A percentile compares a stretch with the other conserved stretches of the same genome.
phyloP scores from a whole-genome alignment of 2,888 invertebrate genomes.

The Synanthedon andrenaeformis region DNA sequence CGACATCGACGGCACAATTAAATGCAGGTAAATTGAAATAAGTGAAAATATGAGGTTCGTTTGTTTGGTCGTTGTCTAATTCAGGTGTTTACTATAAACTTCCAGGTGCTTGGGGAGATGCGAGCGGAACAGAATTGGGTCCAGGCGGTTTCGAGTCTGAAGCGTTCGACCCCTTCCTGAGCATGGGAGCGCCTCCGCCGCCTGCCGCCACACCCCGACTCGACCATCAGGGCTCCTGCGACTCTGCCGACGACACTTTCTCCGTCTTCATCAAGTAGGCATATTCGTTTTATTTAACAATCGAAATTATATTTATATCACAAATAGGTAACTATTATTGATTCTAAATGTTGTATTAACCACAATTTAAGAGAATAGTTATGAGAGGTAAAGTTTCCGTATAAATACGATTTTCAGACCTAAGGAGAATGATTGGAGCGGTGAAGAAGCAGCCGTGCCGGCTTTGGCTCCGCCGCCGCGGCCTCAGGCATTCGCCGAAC shows the following conservation, averaged over 20 bases:
- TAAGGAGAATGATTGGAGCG: conserved; percentile 47
- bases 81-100: too few relatives aligned
- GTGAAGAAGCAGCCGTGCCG: conserved; percentile 64
- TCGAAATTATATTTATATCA: neutral
- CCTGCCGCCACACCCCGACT: conserved; percentile 76
- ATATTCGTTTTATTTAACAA: neutral
- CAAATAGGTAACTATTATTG: too few relatives aligned
- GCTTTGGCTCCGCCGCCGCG: conserved; percentile 82
- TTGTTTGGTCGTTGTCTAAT: too few relatives aligned
- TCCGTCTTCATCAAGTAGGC: conserved; percentile 81
- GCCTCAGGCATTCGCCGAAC: conserved; percentile 52
- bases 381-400: too few relatives aligned
- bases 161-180: conserved; percentile 84
- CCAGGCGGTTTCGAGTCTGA: conserved; percentile 78
- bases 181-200: conserved; percentile 81
- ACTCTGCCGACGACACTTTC: conserved; percentile 84
- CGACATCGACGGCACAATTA: conserved; percentile 59
- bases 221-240: conserved; percentile 75
- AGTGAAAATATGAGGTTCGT: conserved; percentile 1
- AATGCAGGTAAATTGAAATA: conserved; percentile 31
- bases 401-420: conserved; percentile 42
- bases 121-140: conserved; percentile 21
- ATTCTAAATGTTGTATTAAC: too few relatives aligned
- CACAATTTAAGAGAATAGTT: too few relatives aligned
- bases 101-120: conserved; percentile 51